Conservation (phyloP, 2,113 vertebrate genomes). For the Cyprinus carpio region DNA sequence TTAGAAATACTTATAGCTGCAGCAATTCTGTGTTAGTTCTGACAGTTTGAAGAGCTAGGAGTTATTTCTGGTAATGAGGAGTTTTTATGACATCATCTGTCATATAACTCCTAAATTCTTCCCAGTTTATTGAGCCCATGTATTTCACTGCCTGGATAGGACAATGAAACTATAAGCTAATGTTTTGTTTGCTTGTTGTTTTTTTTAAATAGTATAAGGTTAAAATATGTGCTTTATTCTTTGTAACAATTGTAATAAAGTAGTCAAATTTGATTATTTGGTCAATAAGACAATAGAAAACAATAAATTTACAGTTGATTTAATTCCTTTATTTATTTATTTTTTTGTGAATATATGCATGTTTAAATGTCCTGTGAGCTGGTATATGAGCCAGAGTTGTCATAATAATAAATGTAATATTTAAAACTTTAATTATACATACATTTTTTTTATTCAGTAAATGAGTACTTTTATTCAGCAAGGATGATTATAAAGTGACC, state of each 20-base stretch:
- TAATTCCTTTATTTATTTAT: not conserved
- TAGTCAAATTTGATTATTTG: not conserved
- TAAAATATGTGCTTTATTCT: not conserved
- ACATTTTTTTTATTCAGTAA: no score
- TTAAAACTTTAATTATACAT: no score
- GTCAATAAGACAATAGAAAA: not conserved
- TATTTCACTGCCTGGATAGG: not conserved
- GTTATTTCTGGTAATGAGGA: constrained; percentile 5
- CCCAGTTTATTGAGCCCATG: not conserved
- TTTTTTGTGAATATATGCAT: not conserved
- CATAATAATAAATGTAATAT: no score
- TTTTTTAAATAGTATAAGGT: not conserved
- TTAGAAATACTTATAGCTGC: constrained; percentile 10
- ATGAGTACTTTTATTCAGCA: no score
- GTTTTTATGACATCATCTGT: constrained; percentile 21
- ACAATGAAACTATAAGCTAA: not conserved
- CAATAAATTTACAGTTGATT: not conserved
- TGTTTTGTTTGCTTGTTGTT: not conserved
- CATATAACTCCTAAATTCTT: not conserved
- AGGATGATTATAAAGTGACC: not conserved
- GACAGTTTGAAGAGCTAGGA: constrained; percentile 25
- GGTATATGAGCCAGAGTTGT: not conserved
- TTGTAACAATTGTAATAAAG: not conserved
- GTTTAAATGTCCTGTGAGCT: not conserved
- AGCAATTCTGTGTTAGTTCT: constrained; percentile 25